These are phyloP conservation scores for Sprattus sprattus DNA, from an alignment of 2,113 vertebrate genomes.

Conservation along the genomic window DNA sequence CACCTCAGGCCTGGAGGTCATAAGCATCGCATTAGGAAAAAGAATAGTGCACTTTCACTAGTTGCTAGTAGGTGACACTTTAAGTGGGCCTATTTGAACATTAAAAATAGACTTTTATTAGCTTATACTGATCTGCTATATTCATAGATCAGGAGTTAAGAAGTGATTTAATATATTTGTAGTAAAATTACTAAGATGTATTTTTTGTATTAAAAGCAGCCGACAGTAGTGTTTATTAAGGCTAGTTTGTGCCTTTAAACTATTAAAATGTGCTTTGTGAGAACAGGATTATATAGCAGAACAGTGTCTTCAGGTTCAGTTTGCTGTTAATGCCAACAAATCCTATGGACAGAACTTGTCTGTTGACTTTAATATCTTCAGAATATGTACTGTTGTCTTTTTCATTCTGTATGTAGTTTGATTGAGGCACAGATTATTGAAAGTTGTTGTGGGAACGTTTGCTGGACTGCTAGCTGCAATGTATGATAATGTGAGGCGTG, in stretches of 20 bases:
- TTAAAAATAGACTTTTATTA: background rate
- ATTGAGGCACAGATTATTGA: background rate
- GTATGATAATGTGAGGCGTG: background rate
- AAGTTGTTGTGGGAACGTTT: background rate
- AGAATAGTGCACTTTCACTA: background rate
- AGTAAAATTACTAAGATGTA: background rate
- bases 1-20: background rate
- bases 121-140: background rate
- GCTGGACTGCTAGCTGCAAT: background rate
- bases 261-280: background rate
- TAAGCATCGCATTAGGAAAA: background rate
- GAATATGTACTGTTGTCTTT: background rate
- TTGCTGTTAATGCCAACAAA: background rate
- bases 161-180: constrained; percentile 10
- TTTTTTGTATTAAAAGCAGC: background rate
- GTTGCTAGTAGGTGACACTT: background rate
- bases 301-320: background rate
- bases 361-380: background rate
- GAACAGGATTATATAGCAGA: background rate
- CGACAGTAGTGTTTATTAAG: background rate
- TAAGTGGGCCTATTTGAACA: background rate
- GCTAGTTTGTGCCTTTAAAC: background rate
- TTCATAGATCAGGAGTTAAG: background rate
- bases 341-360: background rate
- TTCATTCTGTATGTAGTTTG: background rate